These are phyloP conservation scores for Drosophila pachea DNA, from an alignment of 1,140 invertebrate species.

Conservation along the genomic window DNA sequence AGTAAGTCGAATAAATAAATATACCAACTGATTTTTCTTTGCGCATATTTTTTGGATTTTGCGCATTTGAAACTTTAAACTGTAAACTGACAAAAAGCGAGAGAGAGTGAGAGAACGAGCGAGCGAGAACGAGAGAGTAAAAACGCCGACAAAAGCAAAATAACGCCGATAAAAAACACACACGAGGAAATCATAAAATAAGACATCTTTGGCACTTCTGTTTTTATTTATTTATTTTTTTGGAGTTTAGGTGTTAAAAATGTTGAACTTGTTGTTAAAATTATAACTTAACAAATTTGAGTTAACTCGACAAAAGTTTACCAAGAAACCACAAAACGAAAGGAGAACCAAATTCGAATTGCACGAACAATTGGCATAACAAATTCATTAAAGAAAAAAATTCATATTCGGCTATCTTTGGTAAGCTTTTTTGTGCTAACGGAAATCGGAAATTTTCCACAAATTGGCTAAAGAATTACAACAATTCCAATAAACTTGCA, in stretches of 20 bases:
- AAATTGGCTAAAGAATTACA: conserved; percentile 24
- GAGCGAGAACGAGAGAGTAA: conserved; percentile 37
- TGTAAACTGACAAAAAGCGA: conserved; percentile 47
- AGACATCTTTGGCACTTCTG: conserved; percentile 22
- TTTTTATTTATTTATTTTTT: too few species aligned
- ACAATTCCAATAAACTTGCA: not conserved
- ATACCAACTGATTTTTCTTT: conserved; percentile 6
- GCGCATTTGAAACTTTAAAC: conserved; percentile 74
- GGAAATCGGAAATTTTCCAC: conserved; percentile 14
- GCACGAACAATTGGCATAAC: conserved; percentile 7
- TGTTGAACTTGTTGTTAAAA: conserved; percentile 20
- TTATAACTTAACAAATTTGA: conserved; percentile 19
- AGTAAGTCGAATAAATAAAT: not conserved
- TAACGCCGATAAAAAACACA: conserved; percentile 29
- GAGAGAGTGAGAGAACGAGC: conserved; percentile 27
- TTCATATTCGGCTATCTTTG: conserved; percentile 15
- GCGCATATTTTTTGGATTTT: conserved; percentile 60
- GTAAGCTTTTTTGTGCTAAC: conserved; percentile 42
- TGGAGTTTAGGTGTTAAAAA: conserved; percentile 1
- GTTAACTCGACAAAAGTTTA: conserved; percentile 56
- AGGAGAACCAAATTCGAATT: conserved; percentile 26
- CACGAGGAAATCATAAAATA: conserved; percentile 30
- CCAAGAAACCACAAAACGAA: conserved; percentile 32
- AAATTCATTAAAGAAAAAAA: not conserved
- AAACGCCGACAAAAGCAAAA: conserved; percentile 68